Evolutionary conservation across 2,888 invertebrate genomes (phyloP).

Genomic region (Spicauda simplicius): DNA sequence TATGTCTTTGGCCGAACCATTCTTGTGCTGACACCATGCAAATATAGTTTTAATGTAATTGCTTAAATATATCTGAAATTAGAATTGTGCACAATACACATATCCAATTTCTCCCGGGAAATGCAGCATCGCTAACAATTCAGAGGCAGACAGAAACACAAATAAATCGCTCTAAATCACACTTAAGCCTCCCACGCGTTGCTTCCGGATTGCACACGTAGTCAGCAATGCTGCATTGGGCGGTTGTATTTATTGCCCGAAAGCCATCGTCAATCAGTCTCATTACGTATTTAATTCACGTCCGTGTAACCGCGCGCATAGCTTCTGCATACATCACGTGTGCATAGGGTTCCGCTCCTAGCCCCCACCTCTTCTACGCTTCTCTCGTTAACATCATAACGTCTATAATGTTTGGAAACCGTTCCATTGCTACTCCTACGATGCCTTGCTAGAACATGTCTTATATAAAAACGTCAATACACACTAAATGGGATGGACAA

Average conservation of each 20-base stretch:
- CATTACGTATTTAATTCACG: slow-evolving; percentile 65
- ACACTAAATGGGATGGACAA: slow-evolving; percentile 45
- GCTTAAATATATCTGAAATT: no score
- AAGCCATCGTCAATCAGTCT: slow-evolving; percentile 50
- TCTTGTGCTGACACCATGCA: no score
- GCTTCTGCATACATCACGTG: slow-evolving; percentile 43
- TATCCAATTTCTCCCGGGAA: not conserved
- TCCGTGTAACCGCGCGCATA: slow-evolving; percentile 41
- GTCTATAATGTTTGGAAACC: not conserved
- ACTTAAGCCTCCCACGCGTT: not conserved
- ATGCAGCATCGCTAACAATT: not conserved
- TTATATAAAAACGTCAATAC: not conserved
- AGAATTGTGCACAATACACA: not conserved
- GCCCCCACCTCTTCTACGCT: slow-evolving; percentile 15
- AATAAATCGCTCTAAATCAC: slow-evolving; percentile 41
- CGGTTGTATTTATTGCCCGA: slow-evolving; percentile 13
- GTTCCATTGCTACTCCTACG: slow-evolving; percentile 10
- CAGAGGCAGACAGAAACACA: slow-evolving; percentile 15
- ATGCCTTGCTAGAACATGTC: not conserved
- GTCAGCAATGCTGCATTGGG: slow-evolving; percentile 5
- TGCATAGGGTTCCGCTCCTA: slow-evolving; percentile 35
- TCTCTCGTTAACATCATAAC: slow-evolving; percentile 5
- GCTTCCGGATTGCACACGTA: slow-evolving; percentile 15
- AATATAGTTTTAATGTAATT: no score
- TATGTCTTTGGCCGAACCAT: no score